Evolutionary conservation across 2,888 invertebrate species (phyloP).

Genomic region (Girardia tigrina): DNA sequence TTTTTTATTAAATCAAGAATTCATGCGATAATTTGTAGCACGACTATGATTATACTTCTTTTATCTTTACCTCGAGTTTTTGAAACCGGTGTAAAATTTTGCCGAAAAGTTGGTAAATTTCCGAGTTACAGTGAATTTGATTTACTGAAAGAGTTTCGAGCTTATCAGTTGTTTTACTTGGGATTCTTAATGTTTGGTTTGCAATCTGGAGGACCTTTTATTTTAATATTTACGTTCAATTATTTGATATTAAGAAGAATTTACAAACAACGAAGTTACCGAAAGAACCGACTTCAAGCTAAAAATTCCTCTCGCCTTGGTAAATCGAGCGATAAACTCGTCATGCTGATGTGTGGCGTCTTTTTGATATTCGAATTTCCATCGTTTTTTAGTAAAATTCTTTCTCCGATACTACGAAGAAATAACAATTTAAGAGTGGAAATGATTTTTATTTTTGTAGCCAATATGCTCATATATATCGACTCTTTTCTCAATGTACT

Average conservation of each 20-base stretch:
- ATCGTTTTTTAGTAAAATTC: constrained; percentile 15
- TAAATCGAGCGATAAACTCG: neutral
- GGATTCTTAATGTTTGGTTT: neutral
- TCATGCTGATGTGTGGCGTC: constrained; percentile 1
- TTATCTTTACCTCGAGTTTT: neutral
- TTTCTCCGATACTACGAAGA: neutral
- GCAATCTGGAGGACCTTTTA: neutral
- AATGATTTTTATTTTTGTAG: neutral
- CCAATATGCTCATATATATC: constrained; percentile 1
- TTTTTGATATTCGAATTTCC: constrained; percentile 2
- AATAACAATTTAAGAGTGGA: neutral
- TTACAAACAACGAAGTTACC: constrained; percentile 3
- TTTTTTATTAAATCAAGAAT: neutral
- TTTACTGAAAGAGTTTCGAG: neutral
- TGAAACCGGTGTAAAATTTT: constrained; percentile 3
- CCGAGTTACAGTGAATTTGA: neutral
- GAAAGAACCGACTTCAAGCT: neutral
- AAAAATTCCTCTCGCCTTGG: neutral
- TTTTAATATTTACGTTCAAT: neutral
- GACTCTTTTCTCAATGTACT: constrained; percentile 11
- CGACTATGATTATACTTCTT: neutral
- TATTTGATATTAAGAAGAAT: neutral
- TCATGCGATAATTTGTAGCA: neutral
- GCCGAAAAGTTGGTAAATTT: too few species aligned
- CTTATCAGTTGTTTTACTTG: neutral